Percentiles rank a stretch among this genome's conserved stretches.
phyloP scores from a whole-genome alignment of 2,797 vertebrate species.

The Eurystomus glaucurus region DNA sequence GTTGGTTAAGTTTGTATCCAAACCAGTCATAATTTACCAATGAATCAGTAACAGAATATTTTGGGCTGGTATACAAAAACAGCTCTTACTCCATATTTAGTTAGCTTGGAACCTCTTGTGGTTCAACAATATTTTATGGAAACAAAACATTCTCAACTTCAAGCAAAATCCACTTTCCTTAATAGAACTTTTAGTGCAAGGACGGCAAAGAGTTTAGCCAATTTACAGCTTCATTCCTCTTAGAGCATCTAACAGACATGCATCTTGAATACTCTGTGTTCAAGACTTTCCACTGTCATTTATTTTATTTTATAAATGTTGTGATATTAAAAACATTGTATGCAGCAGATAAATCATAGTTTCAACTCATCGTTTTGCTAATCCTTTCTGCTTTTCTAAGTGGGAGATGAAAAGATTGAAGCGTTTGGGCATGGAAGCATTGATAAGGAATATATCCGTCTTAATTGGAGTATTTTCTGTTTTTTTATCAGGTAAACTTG shows the following conservation, averaged over 20 bases:
- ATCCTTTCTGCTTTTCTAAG: not conserved
- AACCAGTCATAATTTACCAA: conserved; percentile 33
- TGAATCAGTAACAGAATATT: conserved; percentile 55
- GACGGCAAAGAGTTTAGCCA: not conserved
- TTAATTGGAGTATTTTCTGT: not conserved
- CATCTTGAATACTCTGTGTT: not conserved
- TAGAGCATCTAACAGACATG: not conserved
- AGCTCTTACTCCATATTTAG: conserved; percentile 34
- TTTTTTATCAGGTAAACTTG: not conserved
- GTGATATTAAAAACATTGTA: not conserved
- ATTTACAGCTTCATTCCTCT: not conserved
- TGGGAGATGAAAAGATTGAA: not conserved
- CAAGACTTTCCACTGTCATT: not conserved
- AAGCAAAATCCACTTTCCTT: not conserved
- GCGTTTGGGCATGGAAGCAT: not conserved
- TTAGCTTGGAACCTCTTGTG: conserved; percentile 25
- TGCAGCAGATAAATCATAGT: not conserved
- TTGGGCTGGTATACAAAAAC: conserved; percentile 43
- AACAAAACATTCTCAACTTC: conserved; percentile 14
- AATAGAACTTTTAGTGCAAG: not conserved
- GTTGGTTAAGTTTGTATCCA: conserved; percentile 56
- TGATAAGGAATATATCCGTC: not conserved
- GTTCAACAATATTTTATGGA: conserved; percentile 33
- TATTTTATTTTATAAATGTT: not conserved
- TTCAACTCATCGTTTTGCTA: not conserved